Conservation (phyloP, 2,113 vertebrate genomes). For the Vimba vimba region DNA sequence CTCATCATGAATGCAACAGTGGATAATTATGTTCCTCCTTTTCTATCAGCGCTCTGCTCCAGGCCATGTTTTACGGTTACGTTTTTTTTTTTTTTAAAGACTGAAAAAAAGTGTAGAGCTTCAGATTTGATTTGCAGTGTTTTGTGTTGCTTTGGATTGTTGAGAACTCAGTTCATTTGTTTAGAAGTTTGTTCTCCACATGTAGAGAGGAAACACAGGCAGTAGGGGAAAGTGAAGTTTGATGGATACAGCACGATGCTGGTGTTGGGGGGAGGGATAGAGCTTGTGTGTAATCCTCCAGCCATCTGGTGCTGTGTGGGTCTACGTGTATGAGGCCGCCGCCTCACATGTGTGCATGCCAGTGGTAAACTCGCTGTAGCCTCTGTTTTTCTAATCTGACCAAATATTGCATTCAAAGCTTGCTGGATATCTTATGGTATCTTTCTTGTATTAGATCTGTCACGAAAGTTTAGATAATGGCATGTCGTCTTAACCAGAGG, state of each 20-base stretch:
- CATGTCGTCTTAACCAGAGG: not conserved
- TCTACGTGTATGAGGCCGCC: slow-evolving; percentile 6
- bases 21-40: not conserved
- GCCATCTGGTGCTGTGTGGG: slow-evolving; percentile 70
- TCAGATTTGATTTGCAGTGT: not conserved
- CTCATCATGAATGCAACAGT: not conserved
- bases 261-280: slow-evolving; percentile 48
- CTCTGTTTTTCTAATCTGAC: slow-evolving; percentile 1
- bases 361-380: not conserved
- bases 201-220: not conserved
- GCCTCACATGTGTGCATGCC: slow-evolving; percentile 1
- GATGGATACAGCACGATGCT: slow-evolving; percentile 8
- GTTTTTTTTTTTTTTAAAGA: not conserved
- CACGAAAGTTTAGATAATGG: not conserved
- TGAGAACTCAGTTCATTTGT: not conserved
- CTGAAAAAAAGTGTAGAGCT: no score
- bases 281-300: slow-evolving; percentile 69
- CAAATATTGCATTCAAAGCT: not conserved
- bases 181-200: not conserved
- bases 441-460: not conserved
- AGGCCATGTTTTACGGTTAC: not conserved
- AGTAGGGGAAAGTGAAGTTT: not conserved
- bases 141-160: not conserved
- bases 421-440: not conserved
- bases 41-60: not conserved